Evolutionary conservation across 2,888 invertebrate species (phyloP), one percentile per base, ranked within the genome.

Genomic region (Phengaris alcon): DNA sequence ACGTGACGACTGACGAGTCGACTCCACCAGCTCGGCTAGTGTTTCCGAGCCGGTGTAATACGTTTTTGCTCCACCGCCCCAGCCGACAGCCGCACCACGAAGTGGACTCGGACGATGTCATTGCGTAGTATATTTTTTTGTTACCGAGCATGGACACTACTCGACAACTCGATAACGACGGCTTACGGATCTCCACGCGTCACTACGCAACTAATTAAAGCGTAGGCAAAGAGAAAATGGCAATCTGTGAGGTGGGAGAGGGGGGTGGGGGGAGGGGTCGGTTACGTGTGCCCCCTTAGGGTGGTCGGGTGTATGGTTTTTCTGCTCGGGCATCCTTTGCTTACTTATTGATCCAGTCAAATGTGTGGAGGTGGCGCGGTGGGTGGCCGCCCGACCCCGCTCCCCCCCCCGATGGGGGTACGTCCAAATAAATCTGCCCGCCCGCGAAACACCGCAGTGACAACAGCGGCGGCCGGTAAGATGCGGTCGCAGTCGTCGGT

Each of bases 271-370:
- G 48, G 76, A 77, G 91, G 89, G 91, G 93, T 92, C 90, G 91
- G 94, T 94, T 94, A 94, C 93, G 93, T 93, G 91, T 93, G 90
- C 92, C 93, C 92, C 92, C 93, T 91, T 88, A 86, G 92, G 93
- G 91, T 91, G 91, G 91, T 90, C 87, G 93, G 93, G 93, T 93
- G 93, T 93, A 93, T 93, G 93, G 93, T 93, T 94, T 94, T 94
- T 94, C 93, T 93, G 91, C 93, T 94, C 94, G 93, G 94, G 93
- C 94, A 94, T 94, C 94, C 94, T 94, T 93, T 94, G 93, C 94
- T 93, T 93, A 94, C 94, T 94, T 94, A 94, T 94, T 94, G 94
- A 94, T 94, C 94, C 93, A 94, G 94, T 94, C 93, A 94, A 94
- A 94, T 94, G 94, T 94, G 92, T 92, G 93, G 93, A 93, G 92